These are phyloP conservation scores for Pteropus rufus DNA, from an alignment of 2,797 vertebrate species.

Conservation along the genomic window DNA sequence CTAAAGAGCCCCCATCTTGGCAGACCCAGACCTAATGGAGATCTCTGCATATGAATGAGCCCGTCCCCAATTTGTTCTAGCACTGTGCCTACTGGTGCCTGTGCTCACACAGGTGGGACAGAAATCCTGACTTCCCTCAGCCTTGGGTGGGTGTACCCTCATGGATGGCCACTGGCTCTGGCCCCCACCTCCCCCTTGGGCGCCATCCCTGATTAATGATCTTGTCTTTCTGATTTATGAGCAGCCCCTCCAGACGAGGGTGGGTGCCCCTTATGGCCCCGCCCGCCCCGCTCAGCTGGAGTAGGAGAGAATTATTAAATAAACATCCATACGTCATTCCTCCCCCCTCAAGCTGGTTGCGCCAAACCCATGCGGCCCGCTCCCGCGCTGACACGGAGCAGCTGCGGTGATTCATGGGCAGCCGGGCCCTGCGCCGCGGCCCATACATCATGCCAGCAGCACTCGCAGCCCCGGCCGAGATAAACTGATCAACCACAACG, in stretches of 20 bases:
- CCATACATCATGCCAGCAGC: conserved; percentile 88
- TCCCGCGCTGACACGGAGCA: conserved; percentile 90
- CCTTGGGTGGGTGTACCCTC: conserved; percentile 43
- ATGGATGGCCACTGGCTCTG: conserved; percentile 76
- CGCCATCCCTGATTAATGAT: conserved; percentile 91
- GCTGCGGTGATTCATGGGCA: conserved; percentile 93
- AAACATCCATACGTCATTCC: conserved; percentile 92
- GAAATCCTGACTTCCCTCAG: neutral
- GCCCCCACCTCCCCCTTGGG: conserved; percentile 82
- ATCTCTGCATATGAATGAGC: neutral
- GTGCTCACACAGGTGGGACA: conserved; percentile 66
- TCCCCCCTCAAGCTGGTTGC: conserved; percentile 85
- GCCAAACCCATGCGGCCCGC: conserved; percentile 84
- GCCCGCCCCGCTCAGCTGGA: conserved; percentile 84
- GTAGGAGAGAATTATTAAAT: conserved; percentile 94
- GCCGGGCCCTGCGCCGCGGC: conserved; percentile 89
- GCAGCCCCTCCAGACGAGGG: conserved; percentile 86
- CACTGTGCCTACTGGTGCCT: neutral
- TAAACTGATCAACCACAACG: conserved; percentile 89
- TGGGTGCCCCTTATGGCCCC: conserved; percentile 82
- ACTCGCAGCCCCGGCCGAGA: conserved; percentile 86
- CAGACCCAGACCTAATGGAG: neutral
- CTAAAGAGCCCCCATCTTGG: neutral
- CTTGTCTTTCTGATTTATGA: conserved; percentile 93
- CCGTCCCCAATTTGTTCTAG: neutral